Conservation (phyloP, 1,140 invertebrate genomes). For the Plectus sambesii region DNA sequence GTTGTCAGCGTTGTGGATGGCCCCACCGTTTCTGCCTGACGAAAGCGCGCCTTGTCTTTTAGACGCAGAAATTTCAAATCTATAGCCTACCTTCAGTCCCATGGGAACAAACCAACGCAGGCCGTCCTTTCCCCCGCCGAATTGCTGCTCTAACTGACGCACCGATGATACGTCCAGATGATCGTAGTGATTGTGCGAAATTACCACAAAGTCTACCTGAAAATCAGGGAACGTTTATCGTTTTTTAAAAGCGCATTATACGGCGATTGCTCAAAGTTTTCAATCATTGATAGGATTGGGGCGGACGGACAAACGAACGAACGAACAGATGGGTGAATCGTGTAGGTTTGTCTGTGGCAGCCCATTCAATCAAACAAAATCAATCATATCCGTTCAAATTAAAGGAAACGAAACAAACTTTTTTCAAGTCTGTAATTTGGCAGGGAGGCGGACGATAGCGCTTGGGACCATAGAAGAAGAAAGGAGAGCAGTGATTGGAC, state of each 20-base stretch:
- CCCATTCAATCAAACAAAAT: no score
- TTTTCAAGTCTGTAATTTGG: conserved; percentile 48
- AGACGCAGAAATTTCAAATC: no score
- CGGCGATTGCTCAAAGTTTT: no score
- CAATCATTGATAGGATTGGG: no score
- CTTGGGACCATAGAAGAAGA: conserved; percentile 41
- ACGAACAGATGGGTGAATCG: no score
- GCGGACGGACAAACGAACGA: no score
- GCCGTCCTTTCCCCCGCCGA: conserved; percentile 38
- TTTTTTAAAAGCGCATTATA: no score
- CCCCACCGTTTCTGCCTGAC: no score
- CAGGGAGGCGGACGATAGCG: conserved; percentile 49
- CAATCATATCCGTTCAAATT: not conserved
- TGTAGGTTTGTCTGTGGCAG: no score
- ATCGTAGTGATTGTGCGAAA: conserved; percentile 54
- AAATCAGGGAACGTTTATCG: no score
- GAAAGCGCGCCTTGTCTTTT: no score
- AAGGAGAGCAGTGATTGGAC: conserved; percentile 36
- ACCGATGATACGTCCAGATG: conserved; percentile 51
- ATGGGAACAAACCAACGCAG: conserved; percentile 50
- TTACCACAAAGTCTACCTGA: conserved; percentile 50
- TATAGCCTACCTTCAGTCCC: conserved; percentile 44
- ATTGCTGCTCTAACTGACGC: conserved; percentile 39
- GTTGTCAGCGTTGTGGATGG: no score
- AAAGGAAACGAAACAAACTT: conserved; percentile 1